These are phyloP conservation scores for Brachystomella parvula DNA, from an alignment of 1,140 invertebrate genomes.

Conservation along the genomic window DNA sequence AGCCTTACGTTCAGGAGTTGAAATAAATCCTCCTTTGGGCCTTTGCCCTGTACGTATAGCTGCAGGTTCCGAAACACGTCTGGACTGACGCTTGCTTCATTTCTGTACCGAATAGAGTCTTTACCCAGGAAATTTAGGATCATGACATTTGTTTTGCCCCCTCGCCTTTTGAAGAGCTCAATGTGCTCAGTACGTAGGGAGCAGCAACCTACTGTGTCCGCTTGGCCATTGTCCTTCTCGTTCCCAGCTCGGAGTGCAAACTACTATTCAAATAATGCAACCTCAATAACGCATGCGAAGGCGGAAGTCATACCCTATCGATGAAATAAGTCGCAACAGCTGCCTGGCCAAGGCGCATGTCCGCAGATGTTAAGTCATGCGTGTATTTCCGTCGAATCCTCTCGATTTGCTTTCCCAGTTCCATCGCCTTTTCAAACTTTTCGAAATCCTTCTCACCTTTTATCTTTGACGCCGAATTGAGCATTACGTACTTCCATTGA, in stretches of 20 bases:
- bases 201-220: conserved; percentile 99
- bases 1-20: conserved; percentile 83
- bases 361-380: conserved; percentile 93
- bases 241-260: conserved; percentile 97
- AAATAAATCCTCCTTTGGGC: conserved; percentile 91
- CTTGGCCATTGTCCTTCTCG: conserved; percentile 98
- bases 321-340: conserved; percentile 99
- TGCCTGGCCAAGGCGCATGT: conserved; percentile 94
- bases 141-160: conserved; percentile 86
- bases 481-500: conserved; percentile 98
- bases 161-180: conserved; percentile 75
- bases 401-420: conserved; percentile 79
- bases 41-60: conserved; percentile 96
- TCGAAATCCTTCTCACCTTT: conserved; percentile 99
- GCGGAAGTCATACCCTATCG: conserved; percentile 62
- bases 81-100: conserved; percentile 95
- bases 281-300: conserved; percentile 12
- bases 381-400: conserved; percentile 84
- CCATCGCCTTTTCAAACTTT: conserved; percentile 96
- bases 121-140: conserved; percentile 98
- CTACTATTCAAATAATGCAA: conserved; percentile 39
- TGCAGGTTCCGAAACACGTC: conserved; percentile 97
- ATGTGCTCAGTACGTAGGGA: conserved; percentile 98
- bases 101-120: conserved; percentile 89
- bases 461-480: conserved; percentile 97